Base-by-base conservation (phyloP, 2,113 vertebrate genomes). In the Microtus richardsoni region DNA sequence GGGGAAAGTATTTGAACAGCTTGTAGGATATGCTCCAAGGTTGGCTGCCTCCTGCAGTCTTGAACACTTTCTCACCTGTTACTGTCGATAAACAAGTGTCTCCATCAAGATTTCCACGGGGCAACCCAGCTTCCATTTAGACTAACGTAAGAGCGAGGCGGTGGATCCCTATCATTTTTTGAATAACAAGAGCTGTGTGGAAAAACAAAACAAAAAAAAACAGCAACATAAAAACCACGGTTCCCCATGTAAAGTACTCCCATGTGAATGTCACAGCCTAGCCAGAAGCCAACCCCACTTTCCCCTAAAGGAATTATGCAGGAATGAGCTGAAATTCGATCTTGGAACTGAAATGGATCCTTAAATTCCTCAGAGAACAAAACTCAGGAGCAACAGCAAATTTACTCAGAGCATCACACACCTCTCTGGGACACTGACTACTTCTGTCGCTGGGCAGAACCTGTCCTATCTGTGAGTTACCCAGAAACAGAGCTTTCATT, bases 61-160 rank as follows among this genome's bases (percentile, higher is more conserved):
- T 91, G 82, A 94, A 73, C n/a, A 78, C 66, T 88, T 93, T 87
- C 91, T 92, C 87, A 96, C 84, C 52, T 90, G 74, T 89, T 80
- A 33, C 84, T 80, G 60, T 92, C 95, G 85, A 88, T 79, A 88
- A 75, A 91, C 93, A 95, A 95, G 41, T 70, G 12, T 82, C 64
- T 87, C 77, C 13, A 90, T 90, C 88, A 89, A 21, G n/a, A 87
- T 95, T 96, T 88, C 74, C 64, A 79, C 2, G 75, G 14, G 95
- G 17, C 78, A 71, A 19, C 16, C 36, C 70, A 94, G 79, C 52
- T 82, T 87, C 36, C 12, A 68, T 88, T 79, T 54, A 68, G 75
- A 77, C 62, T 77, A 36, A 64, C 4, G 24, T 75, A 39, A 86
- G 64, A 84, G 28, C 39, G 36, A 10, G 24, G 11, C 21, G 80